Conservation (phyloP, 1,140 invertebrate species). For the Grapholita molesta region DNA sequence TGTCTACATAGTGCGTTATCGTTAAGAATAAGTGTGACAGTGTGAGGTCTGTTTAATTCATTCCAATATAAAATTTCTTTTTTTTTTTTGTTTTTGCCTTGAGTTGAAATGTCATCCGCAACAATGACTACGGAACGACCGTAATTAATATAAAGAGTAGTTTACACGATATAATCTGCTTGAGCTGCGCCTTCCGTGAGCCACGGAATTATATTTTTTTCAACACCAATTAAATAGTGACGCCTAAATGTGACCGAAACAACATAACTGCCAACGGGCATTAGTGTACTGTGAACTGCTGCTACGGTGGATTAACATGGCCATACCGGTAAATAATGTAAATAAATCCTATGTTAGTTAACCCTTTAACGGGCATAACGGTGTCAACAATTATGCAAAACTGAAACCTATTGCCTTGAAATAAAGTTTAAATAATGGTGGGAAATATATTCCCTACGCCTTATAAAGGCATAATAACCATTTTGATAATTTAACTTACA, state of each 20-base stretch:
- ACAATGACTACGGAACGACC: conserved; percentile 45
- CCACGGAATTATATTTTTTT: conserved; percentile 67
- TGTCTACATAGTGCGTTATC: conserved; percentile 23
- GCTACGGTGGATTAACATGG: conserved; percentile 22
- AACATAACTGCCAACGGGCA: conserved; percentile 46
- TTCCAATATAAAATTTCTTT: conserved; percentile 29
- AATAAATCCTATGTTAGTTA: too few relatives aligned
- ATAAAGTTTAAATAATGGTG: too few relatives aligned
- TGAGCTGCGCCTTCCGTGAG: conserved; percentile 54
- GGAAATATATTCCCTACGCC: too few relatives aligned
- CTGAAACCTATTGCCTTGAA: too few relatives aligned
- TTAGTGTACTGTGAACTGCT: conserved; percentile 38
- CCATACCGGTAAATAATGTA: not conserved
- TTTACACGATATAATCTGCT: conserved; percentile 64
- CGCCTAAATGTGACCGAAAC: conserved; percentile 61
- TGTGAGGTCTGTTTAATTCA: conserved; percentile 49
- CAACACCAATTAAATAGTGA: conserved; percentile 66
- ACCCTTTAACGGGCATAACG: too few relatives aligned
- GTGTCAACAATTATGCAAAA: too few relatives aligned
- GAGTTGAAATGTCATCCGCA: conserved; percentile 51
- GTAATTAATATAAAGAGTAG: conserved; percentile 59
- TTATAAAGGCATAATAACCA: too few relatives aligned
- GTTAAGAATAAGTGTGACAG: conserved; percentile 36
- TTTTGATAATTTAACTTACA: too few relatives aligned
- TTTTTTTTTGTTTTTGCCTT: conserved; percentile 34